These are phyloP conservation scores for Heliothis subflexa DNA, from an alignment of 1,140 invertebrate genomes.

Conservation along the genomic window DNA sequence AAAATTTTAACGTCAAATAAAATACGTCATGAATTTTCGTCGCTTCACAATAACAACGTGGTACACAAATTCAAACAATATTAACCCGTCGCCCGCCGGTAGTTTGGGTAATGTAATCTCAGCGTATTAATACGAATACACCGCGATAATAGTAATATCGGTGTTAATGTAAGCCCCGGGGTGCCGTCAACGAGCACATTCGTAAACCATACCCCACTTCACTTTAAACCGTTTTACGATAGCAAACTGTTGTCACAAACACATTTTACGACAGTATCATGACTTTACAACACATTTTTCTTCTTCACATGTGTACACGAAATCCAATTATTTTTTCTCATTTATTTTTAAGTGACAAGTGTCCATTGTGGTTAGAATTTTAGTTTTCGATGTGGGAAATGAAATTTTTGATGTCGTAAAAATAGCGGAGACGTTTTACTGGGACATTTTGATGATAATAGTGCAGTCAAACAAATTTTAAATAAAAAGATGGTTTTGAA, in stretches of 20 bases:
- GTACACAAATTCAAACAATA: constrained; percentile 5
- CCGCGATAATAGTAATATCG: constrained; percentile 37
- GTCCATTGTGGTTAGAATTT: constrained; percentile 33
- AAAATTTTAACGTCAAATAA: background rate
- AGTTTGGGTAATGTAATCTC: constrained; percentile 38
- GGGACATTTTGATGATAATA: constrained; percentile 17
- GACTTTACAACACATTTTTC: constrained; percentile 11
- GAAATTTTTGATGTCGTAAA: constrained; percentile 31
- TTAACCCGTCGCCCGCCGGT: constrained; percentile 34
- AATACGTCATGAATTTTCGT: background rate
- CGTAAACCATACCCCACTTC: constrained; percentile 23
- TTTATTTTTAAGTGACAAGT: constrained; percentile 45
- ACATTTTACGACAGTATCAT: constrained; percentile 26
- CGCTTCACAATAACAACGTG: background rate
- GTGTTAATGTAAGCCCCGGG: constrained; percentile 45
- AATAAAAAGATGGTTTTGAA: too few species aligned
- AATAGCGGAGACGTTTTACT: constrained; percentile 13
- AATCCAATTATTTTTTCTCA: constrained; percentile 50
- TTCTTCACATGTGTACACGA: constrained; percentile 11
- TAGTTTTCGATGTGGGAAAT: constrained; percentile 35
- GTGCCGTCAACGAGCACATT: constrained; percentile 51
- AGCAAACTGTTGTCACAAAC: constrained; percentile 22
- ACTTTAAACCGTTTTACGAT: constrained; percentile 41
- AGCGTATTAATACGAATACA: constrained; percentile 31
- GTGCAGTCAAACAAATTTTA: constrained; percentile 7